Evolutionary conservation across 1,140 invertebrate genomes (phyloP), one percentile per base, ranked within the genome.

Genomic region (Ceratina japonica): DNA sequence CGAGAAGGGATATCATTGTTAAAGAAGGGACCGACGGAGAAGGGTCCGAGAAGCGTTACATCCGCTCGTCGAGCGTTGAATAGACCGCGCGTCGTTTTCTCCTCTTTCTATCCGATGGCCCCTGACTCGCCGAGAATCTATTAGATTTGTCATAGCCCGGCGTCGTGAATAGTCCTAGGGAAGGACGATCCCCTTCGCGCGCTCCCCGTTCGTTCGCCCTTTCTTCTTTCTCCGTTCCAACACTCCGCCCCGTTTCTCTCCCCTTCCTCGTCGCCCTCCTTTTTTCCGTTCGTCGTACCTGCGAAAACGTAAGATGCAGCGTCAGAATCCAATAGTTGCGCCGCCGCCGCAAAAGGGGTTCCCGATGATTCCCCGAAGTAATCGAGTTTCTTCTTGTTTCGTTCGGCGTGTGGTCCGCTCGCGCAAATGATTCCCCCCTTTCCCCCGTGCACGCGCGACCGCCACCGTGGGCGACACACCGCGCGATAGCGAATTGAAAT

Each of bases 121-220:
- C 20, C 37, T 22, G 24, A 59, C 58, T 44, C 63, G 63, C 51
- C 58, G 37, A 58, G 73, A 71, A 87, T 87, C 85, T 83, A 87
- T 86, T 87, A 86, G 80, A 83, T 85, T 87, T 86, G 85, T 86
- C 83, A 86, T 87, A 75, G 71, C 73, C 63, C 61, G 20, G 54
- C 44, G 72, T 61, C 70, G 71, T 87, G 85, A 86, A 85, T 86
- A 81, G 83, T 79, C 66, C 49, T 62, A 27, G 62, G 27, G 27
- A 31, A 31, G 27, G 74, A 59, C 51, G 69, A 65, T 79, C 37
- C 37, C 79, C 70, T 72, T 85, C 65, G 72, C 49, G 72, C 49
- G 58, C 13, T 24, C 56, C 27, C 56, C 62, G 66, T 31, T 62
- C 71, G 22, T 63, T 64, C 59, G n/a, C 27, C n/a, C 64, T 49